Conservation (phyloP, 2,888 invertebrate species). For the Lepetodrilus schrolli region DNA sequence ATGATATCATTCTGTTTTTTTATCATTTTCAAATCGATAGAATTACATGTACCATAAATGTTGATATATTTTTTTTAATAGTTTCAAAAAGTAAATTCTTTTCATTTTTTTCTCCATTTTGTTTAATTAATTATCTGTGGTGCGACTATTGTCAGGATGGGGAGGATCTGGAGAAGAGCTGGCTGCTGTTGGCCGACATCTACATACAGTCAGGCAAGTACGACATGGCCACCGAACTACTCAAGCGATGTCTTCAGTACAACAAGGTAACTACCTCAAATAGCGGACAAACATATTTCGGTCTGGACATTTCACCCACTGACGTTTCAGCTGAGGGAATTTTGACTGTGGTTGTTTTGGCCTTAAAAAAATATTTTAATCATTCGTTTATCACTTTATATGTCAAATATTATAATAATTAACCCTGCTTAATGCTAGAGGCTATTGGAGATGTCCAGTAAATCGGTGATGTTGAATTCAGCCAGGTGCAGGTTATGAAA, state of each 20-base stretch:
- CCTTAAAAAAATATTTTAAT: too few species aligned
- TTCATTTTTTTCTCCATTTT: neutral
- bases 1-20: too few species aligned
- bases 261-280: slow-evolving; percentile 77
- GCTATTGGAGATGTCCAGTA: too few species aligned
- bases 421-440: too few species aligned
- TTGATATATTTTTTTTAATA: neutral
- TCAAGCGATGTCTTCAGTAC: slow-evolving; percentile 78
- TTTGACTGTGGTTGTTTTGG: too few species aligned
- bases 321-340: too few species aligned
- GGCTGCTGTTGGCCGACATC: slow-evolving; percentile 94
- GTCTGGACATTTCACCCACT: too few species aligned
- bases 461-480: too few species aligned
- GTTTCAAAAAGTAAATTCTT: neutral
- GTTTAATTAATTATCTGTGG: neutral
- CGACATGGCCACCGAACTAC: slow-evolving; percentile 89
- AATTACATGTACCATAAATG: neutral
- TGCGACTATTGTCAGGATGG: slow-evolving; percentile 82
- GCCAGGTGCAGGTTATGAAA: too few species aligned
- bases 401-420: too few species aligned
- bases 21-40: neutral
- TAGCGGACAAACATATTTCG: too few species aligned
- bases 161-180: slow-evolving; percentile 94
- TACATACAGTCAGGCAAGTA: slow-evolving; percentile 82
- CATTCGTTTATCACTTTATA: too few species aligned